Percentiles rank a stretch among this genome's conserved stretches.
Evolutionary conservation across 2,888 invertebrate species (phyloP).

Genomic region (Phortica okadai): DNA sequence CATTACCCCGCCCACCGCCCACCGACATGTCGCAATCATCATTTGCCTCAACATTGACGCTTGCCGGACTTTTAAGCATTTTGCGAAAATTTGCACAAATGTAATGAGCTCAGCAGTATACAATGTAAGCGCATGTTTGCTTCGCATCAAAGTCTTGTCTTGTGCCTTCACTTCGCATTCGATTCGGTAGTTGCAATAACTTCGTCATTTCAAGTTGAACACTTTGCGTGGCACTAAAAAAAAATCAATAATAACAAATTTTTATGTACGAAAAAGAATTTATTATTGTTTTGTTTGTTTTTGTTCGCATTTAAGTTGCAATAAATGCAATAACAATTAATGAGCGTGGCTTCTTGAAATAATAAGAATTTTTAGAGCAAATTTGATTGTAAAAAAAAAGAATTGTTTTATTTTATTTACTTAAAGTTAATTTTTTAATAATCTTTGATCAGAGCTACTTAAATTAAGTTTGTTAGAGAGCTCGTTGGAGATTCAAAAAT

Average conservation of each 20-base stretch:
- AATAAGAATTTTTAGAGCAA: too few relatives aligned
- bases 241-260: constrained; percentile 69
- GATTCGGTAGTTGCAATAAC: constrained; percentile 33
- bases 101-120: constrained; percentile 32
- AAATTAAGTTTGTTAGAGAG: too few relatives aligned
- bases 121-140: constrained; percentile 21
- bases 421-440: too few relatives aligned
- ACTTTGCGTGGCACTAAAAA: constrained; percentile 29
- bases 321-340: constrained; percentile 33
- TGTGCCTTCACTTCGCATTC: not conserved
- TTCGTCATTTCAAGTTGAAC: too few relatives aligned
- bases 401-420: too few relatives aligned
- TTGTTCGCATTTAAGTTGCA: not conserved
- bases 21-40: constrained; percentile 29
- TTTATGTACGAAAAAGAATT: constrained; percentile 61
- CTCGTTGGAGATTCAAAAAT: too few relatives aligned
- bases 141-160: not conserved
- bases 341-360: not conserved
- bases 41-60: constrained; percentile 16
- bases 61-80: not conserved
- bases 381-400: too few relatives aligned
- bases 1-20: constrained; percentile 31
- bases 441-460: too few relatives aligned
- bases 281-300: constrained; percentile 35
- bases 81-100: constrained; percentile 26